Evolutionary conservation across 2,113 vertebrate species (phyloP).

Genomic region (Pelecanoides urinatrix): DNA sequence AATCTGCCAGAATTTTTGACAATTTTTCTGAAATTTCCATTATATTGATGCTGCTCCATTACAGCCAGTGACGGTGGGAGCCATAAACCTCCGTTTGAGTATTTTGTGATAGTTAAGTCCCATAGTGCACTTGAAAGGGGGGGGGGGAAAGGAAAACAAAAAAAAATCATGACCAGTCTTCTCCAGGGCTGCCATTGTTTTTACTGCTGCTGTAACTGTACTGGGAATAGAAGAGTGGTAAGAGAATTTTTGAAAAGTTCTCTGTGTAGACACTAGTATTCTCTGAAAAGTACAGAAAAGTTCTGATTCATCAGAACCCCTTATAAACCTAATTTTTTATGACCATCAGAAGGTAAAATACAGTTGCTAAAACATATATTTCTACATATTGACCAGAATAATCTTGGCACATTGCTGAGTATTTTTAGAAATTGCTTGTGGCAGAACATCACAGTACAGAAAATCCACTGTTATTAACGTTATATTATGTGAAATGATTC

Average conservation of each 20-base stretch:
- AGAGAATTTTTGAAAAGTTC: background rate
- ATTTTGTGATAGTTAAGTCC: background rate
- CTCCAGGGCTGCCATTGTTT: background rate
- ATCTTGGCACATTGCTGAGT: background rate
- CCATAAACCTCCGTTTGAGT: background rate
- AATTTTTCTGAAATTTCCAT: background rate
- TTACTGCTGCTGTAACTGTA: background rate
- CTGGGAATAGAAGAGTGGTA: background rate
- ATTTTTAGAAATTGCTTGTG: constrained; percentile 18
- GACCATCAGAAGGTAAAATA: background rate
- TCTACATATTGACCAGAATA: background rate
- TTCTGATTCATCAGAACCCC: background rate
- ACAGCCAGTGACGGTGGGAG: background rate
- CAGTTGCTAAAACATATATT: background rate
- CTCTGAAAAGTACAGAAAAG: background rate
- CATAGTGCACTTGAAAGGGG: background rate
- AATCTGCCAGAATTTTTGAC: background rate
- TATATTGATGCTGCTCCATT: background rate
- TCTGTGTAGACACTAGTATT: background rate
- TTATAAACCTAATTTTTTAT: background rate
- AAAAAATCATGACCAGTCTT: background rate
- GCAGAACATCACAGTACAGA: background rate
- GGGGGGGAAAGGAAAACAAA: accelerated
- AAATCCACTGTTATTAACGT: background rate
- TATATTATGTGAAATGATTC: background rate